These are phyloP conservation scores for Psittacula derbiana DNA, from an alignment of 2,797 vertebrate species.

Conservation along the genomic window DNA sequence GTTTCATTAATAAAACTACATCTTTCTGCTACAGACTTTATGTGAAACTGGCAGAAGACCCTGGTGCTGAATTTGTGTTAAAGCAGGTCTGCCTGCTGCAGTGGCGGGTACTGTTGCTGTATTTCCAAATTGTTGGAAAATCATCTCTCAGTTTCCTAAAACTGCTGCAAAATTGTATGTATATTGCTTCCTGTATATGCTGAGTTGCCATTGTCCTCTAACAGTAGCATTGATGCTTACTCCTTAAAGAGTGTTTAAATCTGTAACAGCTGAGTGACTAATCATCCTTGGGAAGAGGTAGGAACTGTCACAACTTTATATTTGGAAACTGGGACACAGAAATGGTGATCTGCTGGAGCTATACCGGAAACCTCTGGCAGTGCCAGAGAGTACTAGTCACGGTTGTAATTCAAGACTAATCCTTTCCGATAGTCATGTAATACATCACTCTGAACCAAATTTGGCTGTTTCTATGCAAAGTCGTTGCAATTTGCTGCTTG, in stretches of 20 bases:
- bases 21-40: background rate
- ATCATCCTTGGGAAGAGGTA: background rate
- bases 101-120: background rate
- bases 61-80: background rate
- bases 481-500: background rate
- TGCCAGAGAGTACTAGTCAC: background rate
- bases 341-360: conserved; percentile 1
- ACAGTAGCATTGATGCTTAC: background rate
- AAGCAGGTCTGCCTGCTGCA: background rate
- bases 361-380: conserved; percentile 5
- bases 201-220: background rate
- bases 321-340: conserved; percentile 52
- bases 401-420: background rate
- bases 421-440: background rate
- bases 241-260: background rate
- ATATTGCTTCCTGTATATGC: background rate
- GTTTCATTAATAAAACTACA: background rate
- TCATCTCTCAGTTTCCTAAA: background rate
- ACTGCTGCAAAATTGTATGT: rapidly evolving
- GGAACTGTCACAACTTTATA: conserved; percentile 12
- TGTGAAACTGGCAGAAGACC: background rate
- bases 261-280: conserved; percentile 11
- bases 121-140: background rate
- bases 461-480: background rate
- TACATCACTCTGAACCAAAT: background rate